Evolutionary conservation across 2,797 vertebrate genomes (phyloP).

Genomic region (Champsocephalus esox): DNA sequence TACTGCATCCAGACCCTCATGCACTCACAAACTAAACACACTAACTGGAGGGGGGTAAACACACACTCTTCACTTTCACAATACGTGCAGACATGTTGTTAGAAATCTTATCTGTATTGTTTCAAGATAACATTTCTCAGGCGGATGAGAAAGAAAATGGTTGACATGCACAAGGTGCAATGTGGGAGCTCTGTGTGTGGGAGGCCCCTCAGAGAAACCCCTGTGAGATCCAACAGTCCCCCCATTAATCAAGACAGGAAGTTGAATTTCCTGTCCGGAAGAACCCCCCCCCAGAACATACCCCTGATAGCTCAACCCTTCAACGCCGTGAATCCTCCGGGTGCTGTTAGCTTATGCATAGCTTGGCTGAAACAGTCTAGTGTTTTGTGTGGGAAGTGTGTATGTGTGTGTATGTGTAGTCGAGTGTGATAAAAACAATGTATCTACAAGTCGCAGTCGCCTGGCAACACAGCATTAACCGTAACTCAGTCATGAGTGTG

Average conservation of each 20-base stretch:
- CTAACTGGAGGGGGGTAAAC: neutral
- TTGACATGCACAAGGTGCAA: slow-evolving; percentile 57
- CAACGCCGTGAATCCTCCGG: slow-evolving; percentile 67
- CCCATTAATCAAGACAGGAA: slow-evolving; percentile 83
- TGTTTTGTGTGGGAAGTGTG: slow-evolving; percentile 66
- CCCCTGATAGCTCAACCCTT: slow-evolving; percentile 49
- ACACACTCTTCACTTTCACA: slow-evolving; percentile 10
- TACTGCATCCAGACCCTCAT: slow-evolving; percentile 66
- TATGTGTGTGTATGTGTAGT: slow-evolving; percentile 65
- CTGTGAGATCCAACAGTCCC: slow-evolving; percentile 62
- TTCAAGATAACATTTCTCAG: slow-evolving; percentile 17
- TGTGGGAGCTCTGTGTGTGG: slow-evolving; percentile 64
- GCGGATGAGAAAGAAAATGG: neutral
- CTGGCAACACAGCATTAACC: slow-evolving; percentile 74
- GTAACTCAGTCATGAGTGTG: slow-evolving; percentile 31
- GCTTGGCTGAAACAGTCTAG: slow-evolving; percentile 49
- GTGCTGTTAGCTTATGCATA: slow-evolving; percentile 61
- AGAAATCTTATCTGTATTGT: slow-evolving; percentile 34
- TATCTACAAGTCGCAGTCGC: slow-evolving; percentile 76
- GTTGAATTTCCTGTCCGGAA: slow-evolving; percentile 82
- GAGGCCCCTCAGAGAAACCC: slow-evolving; percentile 59
- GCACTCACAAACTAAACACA: slow-evolving; percentile 51
- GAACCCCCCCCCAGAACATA: slow-evolving; percentile 40
- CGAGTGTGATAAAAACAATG: slow-evolving; percentile 70
- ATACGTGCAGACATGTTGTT: slow-evolving; percentile 20